phyloP scores from a whole-genome alignment of 2,113 vertebrate species.

The Struthio camelus region DNA sequence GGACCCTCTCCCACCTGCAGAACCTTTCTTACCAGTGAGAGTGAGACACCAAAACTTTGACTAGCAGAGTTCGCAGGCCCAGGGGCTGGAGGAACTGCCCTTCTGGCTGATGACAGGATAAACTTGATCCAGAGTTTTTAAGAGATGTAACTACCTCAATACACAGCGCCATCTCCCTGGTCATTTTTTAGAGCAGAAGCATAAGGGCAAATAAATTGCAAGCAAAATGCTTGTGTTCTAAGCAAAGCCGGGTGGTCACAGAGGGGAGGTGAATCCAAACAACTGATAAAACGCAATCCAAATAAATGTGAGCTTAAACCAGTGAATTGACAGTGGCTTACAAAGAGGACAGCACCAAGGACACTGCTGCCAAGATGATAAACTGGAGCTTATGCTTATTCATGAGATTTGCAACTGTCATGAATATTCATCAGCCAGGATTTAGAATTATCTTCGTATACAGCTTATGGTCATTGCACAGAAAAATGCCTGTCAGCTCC shows the following conservation, averaged over 20 bases:
- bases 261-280: background rate
- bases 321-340: background rate
- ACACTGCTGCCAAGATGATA: background rate
- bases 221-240: background rate
- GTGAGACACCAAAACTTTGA: background rate
- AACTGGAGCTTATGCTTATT: background rate
- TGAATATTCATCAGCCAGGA: background rate
- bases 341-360: background rate
- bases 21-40: background rate
- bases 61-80: background rate
- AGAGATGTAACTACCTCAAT: background rate
- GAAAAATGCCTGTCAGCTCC: background rate
- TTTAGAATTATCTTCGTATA: background rate
- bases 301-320: background rate
- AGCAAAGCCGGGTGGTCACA: background rate
- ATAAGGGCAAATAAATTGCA: background rate
- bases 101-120: background rate
- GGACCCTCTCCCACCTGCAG: background rate
- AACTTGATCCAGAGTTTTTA: background rate
- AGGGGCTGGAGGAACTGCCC: background rate
- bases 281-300: background rate
- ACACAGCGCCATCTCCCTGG: background rate
- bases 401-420: background rate
- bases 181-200: background rate
- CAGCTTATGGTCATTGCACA: background rate